A percentile compares a stretch with the other conserved stretches of the same genome.
Conservation (phyloP, 1,140 invertebrate genomes). For the Bombyx mandarina region DNA sequence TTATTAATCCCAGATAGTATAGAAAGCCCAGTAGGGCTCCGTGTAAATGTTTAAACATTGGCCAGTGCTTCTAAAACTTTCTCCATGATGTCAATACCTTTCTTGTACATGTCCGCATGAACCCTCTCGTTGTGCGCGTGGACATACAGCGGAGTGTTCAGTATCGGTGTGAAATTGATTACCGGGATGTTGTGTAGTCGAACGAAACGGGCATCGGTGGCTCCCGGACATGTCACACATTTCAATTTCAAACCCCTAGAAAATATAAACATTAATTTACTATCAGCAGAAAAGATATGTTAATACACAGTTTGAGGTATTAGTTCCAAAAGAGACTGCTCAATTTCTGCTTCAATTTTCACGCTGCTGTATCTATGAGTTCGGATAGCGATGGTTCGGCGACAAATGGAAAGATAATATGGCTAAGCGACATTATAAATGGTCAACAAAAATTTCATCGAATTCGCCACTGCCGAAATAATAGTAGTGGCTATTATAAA, state of each 20-base stretch:
- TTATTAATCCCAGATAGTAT: too few species aligned
- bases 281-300: background rate
- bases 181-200: conserved; percentile 75
- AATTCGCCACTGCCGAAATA: too few species aligned
- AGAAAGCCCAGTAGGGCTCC: too few species aligned
- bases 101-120: conserved; percentile 76
- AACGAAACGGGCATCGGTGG: conserved; percentile 46
- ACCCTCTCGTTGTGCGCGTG: conserved; percentile 85
- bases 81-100: conserved; percentile 79
- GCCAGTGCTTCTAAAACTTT: conserved; percentile 58
- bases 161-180: conserved; percentile 84
- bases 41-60: conserved; percentile 35
- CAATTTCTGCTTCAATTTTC: too few species aligned
- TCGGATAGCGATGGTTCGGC: too few species aligned
- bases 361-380: too few species aligned
- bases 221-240: conserved; percentile 35
- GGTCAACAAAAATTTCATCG: too few species aligned
- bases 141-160: conserved; percentile 78
- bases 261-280: conserved; percentile 8
- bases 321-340: too few species aligned
- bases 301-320: background rate
- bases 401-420: too few species aligned
- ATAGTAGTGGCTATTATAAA: too few species aligned
- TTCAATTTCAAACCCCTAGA: conserved; percentile 58
- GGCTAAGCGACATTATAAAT: too few species aligned